Percentiles rank a stretch among this genome's conserved stretches.
phyloP scores from a whole-genome alignment of 2,113 vertebrate species.

The Oreochromis spilurus region DNA sequence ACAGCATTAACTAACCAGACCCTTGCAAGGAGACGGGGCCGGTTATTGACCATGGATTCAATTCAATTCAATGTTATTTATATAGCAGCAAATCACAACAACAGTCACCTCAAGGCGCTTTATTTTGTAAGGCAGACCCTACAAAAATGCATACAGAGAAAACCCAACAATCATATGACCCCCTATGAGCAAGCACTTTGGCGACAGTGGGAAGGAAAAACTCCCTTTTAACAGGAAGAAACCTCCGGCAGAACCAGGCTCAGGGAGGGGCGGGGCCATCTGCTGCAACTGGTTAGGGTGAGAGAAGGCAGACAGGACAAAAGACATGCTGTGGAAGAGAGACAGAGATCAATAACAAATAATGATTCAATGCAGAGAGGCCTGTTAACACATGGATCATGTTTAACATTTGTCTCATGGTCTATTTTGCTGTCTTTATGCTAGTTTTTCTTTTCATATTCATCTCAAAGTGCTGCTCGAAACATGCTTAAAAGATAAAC shows the following conservation, averaged over 20 bases:
- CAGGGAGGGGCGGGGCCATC: background rate
- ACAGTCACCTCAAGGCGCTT: accelerated
- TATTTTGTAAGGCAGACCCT: background rate
- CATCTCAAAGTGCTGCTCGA: background rate
- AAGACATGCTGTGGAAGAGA: background rate
- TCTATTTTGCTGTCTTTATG: background rate
- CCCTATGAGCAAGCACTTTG: background rate
- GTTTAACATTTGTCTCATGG: background rate
- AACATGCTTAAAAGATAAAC: background rate
- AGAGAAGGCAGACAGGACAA: background rate
- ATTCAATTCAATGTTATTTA: background rate
- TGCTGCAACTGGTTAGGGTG: accelerated
- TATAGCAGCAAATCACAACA: background rate
- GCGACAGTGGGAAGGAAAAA: background rate
- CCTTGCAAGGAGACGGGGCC: background rate
- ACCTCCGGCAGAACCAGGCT: background rate
- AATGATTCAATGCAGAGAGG: background rate
- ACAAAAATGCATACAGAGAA: background rate
- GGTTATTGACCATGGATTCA: background rate
- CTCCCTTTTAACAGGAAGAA: background rate
- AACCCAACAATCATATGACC: background rate
- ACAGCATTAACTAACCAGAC: background rate
- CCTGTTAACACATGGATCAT: accelerated
- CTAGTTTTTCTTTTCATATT: background rate
- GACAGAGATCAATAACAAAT: accelerated